A percentile compares a stretch with the other conserved stretches of the same genome.
phyloP scores from a whole-genome alignment of 2,113 vertebrate genomes.

The Mobula birostris region DNA sequence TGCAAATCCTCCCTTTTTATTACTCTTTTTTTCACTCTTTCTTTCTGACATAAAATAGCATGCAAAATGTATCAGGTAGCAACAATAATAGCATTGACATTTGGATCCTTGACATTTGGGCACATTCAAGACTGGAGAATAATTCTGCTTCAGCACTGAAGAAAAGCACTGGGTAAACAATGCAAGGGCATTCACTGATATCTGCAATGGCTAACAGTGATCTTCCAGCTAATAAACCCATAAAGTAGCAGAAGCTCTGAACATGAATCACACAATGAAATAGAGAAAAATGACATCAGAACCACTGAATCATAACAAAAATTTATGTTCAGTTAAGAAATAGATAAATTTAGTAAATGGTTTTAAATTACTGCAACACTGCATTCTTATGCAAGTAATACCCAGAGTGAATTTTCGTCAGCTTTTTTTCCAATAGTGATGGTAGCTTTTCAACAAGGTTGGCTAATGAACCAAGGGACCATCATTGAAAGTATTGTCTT shows the following conservation, averaged over 20 bases:
- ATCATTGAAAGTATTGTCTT: background rate
- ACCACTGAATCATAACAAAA: background rate
- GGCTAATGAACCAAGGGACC: background rate
- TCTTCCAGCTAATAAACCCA: background rate
- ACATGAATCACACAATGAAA: background rate
- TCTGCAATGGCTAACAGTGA: background rate
- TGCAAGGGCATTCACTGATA: background rate
- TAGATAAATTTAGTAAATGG: background rate
- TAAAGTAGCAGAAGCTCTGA: background rate
- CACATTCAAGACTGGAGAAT: background rate
- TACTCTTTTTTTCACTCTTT: background rate
- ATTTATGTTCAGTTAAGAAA: background rate
- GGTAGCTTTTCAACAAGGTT: background rate
- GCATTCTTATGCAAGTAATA: background rate
- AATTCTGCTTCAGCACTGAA: background rate
- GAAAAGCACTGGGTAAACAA: background rate
- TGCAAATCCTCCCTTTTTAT: background rate
- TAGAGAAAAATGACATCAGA: background rate
- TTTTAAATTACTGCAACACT: background rate
- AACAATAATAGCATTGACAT: background rate
- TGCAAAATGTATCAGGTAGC: background rate
- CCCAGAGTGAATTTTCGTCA: background rate
- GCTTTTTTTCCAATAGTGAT: background rate
- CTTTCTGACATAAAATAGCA: background rate
- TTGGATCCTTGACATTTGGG: background rate